Conservation (phyloP, 2,888 invertebrate species). For the Iselma pallidipennis region DNA sequence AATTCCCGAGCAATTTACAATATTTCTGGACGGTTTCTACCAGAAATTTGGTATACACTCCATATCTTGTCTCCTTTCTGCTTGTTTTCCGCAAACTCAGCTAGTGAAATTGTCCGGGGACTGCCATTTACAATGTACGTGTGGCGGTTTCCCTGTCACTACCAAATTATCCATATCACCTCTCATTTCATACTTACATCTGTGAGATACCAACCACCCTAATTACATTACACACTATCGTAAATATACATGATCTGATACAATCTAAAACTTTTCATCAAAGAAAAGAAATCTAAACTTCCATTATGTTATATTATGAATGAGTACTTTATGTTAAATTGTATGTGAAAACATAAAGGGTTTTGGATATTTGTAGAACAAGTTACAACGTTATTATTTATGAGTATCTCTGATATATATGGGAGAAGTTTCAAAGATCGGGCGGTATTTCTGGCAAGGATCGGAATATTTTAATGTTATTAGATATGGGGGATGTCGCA, state of each 20-base stretch:
- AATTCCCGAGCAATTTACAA: conserved; percentile 44
- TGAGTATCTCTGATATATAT: not conserved
- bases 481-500: not conserved
- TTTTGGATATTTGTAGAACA: not conserved
- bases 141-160: conserved; percentile 10
- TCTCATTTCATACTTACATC: conserved; percentile 31
- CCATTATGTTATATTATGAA: too few relatives aligned
- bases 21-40: conserved; percentile 36
- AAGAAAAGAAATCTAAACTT: too few relatives aligned
- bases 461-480: not conserved
- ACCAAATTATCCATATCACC: conserved; percentile 32
- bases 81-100: conserved; percentile 34
- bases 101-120: conserved; percentile 30
- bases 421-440: conserved; percentile 2
- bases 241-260: too few relatives aligned
- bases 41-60: conserved; percentile 22
- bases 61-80: conserved; percentile 9
- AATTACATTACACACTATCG: too few relatives aligned
- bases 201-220: too few relatives aligned
- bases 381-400: not conserved
- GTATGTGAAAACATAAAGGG: not conserved
- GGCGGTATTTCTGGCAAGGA: not conserved
- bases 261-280: too few relatives aligned
- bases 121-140: conserved; percentile 28
- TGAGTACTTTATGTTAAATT: too few relatives aligned